Conservation (phyloP, 2,888 invertebrate genomes). For the Cerceris rybyensis region DNA sequence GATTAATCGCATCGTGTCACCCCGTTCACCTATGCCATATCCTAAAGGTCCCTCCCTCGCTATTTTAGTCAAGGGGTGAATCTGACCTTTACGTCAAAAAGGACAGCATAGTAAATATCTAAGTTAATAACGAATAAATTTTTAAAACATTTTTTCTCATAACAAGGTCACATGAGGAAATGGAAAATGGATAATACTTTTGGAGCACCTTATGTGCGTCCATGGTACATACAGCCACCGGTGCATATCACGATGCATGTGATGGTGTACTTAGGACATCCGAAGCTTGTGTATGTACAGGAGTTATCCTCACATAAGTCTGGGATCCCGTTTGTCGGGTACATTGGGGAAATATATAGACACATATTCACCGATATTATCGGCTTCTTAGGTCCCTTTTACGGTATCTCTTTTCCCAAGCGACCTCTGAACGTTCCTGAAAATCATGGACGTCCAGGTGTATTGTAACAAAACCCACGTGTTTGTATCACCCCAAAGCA, state of each 20-base stretch:
- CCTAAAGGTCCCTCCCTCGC: too few relatives aligned
- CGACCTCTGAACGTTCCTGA: slow-evolving; percentile 25
- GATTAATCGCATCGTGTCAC: too few relatives aligned
- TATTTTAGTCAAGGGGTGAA: too few relatives aligned
- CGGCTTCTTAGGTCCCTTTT: slow-evolving; percentile 47
- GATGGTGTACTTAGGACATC: slow-evolving; percentile 47
- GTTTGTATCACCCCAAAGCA: neutral
- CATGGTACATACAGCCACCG: slow-evolving; percentile 23
- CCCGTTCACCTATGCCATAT: too few relatives aligned
- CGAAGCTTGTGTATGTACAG: slow-evolving; percentile 45
- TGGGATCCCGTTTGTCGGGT: slow-evolving; percentile 67
- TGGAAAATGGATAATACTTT: neutral
- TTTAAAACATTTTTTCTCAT: neutral
- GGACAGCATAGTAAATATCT: too few relatives aligned
- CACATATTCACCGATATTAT: slow-evolving; percentile 56
- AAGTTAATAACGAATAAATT: too few relatives aligned
- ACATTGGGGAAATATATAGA: slow-evolving; percentile 57
- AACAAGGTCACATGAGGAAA: neutral
- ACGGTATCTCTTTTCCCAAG: slow-evolving; percentile 28
- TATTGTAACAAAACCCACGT: neutral
- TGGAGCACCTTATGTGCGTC: slow-evolving; percentile 14
- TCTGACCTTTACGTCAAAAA: too few relatives aligned
- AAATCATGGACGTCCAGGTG: slow-evolving; percentile 22
- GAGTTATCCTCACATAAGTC: slow-evolving; percentile 54
- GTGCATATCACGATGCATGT: slow-evolving; percentile 44